Evolutionary conservation across 2,888 invertebrate species (phyloP), one percentile per base, ranked within the genome.

Genomic region (Chesias legatella): DNA sequence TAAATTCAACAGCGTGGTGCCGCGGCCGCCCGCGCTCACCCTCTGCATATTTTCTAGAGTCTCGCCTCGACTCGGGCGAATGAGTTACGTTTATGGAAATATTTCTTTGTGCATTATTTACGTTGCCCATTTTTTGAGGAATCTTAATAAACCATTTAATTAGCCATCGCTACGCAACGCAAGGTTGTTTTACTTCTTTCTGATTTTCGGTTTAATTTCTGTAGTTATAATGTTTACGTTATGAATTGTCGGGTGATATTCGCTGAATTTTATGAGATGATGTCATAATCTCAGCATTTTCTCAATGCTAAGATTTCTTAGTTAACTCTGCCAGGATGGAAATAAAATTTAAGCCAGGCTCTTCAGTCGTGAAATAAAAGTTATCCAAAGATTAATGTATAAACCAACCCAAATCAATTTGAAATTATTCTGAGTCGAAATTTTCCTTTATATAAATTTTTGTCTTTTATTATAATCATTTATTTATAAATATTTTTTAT

Each of bases 1-100:
- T 82, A 79, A 82, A 80, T 79, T 73, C 71, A 63, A 69, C 66
- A 66, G 66, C 66, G 58, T 60, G 63, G 64, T 58, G 56, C 64
- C 53, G 66, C n/a, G n/a, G n/a, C n/a, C n/a, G 63, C 57, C 54
- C 62, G 51, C 67, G 67, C 63, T 71, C 69, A 65, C 69, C 66
- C 69, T 73, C 67, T 71, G 67, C 70, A 76, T 76, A 73, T 79
- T 75, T 75, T 71, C 63, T 66, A 65, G 58, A 61, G 62, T 63
- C 63, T 64, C 59, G 48, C 7, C 44, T 48, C 48, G 29, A 9
- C 44, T 48, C 50, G 29, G 24, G 44, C 57, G 57, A 62, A 64
- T 63, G 60, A 58, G 52, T 56, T 36, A 44, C 51, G 54, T 58
- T 61, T 59, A 53, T 53, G 31, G 51, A 63, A n/a, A 63, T 58